phyloP scores from a whole-genome alignment of 2,797 vertebrate genomes.

The Anisognathus igniventris region DNA sequence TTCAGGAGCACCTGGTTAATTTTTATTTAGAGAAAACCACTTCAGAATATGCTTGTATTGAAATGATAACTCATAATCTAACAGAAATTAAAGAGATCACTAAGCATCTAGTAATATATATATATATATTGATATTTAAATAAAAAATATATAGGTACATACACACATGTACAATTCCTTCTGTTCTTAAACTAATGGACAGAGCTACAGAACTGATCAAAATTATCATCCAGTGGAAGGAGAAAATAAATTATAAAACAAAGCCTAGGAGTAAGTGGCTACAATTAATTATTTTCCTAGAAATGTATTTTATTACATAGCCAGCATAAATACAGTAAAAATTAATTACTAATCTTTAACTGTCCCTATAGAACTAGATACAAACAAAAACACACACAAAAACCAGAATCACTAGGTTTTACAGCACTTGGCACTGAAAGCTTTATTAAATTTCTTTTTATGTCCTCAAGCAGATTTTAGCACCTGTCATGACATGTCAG shows the following conservation, averaged over 20 bases:
- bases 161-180: background rate
- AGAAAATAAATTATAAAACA: background rate
- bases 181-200: background rate
- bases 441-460: constrained; percentile 9
- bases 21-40: background rate
- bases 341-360: background rate
- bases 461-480: constrained; percentile 50
- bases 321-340: background rate
- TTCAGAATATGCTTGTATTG: background rate
- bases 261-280: background rate
- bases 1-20: background rate
- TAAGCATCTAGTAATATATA: background rate
- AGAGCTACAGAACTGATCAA: background rate
- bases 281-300: background rate
- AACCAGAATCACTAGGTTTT: background rate
- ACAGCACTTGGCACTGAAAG: background rate
- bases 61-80: background rate
- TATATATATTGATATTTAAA: background rate
- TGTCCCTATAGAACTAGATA: background rate
- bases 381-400: background rate
- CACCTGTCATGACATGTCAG: constrained; percentile 44
- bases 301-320: background rate
- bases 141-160: background rate
- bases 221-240: background rate
- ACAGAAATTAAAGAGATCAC: background rate